Base-by-base conservation (phyloP, 1,140 invertebrate species). In the Battus philenor region DNA sequence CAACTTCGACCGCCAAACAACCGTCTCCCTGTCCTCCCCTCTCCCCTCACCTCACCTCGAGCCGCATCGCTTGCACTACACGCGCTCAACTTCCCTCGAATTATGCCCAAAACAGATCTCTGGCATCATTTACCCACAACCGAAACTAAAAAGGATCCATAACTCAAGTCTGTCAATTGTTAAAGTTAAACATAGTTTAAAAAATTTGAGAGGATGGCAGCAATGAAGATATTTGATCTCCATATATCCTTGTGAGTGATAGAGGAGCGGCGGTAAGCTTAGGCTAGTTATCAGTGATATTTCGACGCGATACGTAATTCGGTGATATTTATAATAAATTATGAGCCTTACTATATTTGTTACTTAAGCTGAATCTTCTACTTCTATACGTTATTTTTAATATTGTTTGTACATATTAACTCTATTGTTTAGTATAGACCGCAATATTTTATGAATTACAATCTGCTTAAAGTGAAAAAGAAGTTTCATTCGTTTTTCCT, bases 291-390 rank as follows among this genome's bases (percentile, higher is more conserved):
- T 66, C 50, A 60, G 69, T 74, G 70, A 77, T 77, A 80, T 70
- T 60, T 73, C 53, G 59, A 68, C 57, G 65, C 57, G 67, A 81
- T 84, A 84, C 80, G 80, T 84, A 84, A 83, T 68, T 67, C 57
- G 68, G 80, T 84, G 80, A 84, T 84, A 84, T 76, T 64, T 73
- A 69, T 36, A 65, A 50, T 61, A 54, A 67, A 64, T 71, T 67
- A 66, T 66, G 67, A 80, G 70, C 76, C 74, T 79, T 83, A 74
- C 50, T 58, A 63, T 69, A 68, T 59, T 55, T 61, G 58, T 59
- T 73, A 57, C 31, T 66, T 72, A 68, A 63, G 68, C 55, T 59
- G 41, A 50, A 41, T 44, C 51, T 64, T 64, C 47, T 73, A 69
- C 58, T 66, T 72, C 64, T 47, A 66, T 47, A 72, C 62, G 55